Percentiles rank a stretch among this genome's conserved stretches.
Evolutionary conservation across 2,888 invertebrate species (phyloP).

Genomic region (Dendrolimus houi): DNA sequence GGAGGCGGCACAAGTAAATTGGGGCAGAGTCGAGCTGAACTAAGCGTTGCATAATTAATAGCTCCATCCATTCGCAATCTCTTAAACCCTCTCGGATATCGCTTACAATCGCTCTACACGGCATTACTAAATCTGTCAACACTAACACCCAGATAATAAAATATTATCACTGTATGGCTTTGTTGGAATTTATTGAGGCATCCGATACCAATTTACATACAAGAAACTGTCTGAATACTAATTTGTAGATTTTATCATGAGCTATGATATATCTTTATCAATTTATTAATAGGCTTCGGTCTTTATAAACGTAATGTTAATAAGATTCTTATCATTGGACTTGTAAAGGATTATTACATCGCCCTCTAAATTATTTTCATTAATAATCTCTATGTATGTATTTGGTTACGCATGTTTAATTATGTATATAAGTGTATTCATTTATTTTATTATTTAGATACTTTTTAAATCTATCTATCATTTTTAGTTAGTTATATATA

Average conservation of each 20-base stretch:
- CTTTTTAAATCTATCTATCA: no score
- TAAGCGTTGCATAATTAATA: slow-evolving; percentile 57
- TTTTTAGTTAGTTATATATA: no score
- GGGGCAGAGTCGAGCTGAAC: slow-evolving; percentile 47
- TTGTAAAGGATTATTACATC: neutral
- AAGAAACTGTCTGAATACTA: slow-evolving; percentile 5
- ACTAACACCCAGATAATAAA: slow-evolving; percentile 10
- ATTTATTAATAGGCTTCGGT: no score
- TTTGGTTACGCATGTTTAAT: no score
- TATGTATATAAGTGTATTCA: no score
- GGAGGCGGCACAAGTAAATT: slow-evolving; percentile 30
- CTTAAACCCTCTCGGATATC: slow-evolving; percentile 31
- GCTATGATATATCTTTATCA: no score
- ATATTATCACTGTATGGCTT: slow-evolving; percentile 1
- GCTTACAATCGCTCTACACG: slow-evolving; percentile 24
- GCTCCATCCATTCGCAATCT: slow-evolving; percentile 36
- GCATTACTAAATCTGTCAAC: slow-evolving; percentile 30
- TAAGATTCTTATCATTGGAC: no score
- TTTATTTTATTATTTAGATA: no score
- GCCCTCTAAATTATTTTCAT: neutral
- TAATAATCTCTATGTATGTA: no score
- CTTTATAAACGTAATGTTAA: no score
- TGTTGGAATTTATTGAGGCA: slow-evolving; percentile 6
- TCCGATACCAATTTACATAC: slow-evolving; percentile 8
- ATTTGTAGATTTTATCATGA: neutral